Conservation (phyloP, 2,888 invertebrate genomes). For the Autographa pulchrina region DNA sequence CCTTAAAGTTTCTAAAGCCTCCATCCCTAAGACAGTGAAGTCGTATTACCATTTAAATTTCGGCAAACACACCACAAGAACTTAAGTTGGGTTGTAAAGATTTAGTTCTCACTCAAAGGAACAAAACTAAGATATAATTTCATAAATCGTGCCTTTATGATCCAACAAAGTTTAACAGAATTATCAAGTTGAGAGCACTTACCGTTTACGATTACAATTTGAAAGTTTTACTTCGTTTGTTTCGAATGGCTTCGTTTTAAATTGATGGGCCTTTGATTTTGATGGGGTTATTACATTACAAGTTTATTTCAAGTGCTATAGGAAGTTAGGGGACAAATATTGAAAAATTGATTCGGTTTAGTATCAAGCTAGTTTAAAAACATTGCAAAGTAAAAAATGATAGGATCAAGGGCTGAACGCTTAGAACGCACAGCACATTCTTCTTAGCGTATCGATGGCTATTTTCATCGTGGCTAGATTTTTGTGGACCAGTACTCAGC, state of each 20-base stretch:
- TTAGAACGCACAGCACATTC: too few species aligned
- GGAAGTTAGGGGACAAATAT: too few species aligned
- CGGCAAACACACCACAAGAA: slow-evolving; percentile 17
- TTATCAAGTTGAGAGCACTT: slow-evolving; percentile 41
- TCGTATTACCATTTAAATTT: background rate
- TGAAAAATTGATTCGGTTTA: background rate
- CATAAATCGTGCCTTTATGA: slow-evolving; percentile 54
- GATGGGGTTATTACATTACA: background rate
- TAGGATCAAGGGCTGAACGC: too few species aligned
- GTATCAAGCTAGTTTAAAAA: too few species aligned
- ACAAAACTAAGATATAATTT: slow-evolving; percentile 45
- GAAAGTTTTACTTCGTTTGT: slow-evolving; percentile 12
- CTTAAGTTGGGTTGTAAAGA: slow-evolving; percentile 42
- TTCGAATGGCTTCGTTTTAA: background rate
- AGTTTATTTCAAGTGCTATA: too few species aligned
- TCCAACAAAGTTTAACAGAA: slow-evolving; percentile 49
- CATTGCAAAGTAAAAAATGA: too few species aligned
- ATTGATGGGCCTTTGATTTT: background rate
- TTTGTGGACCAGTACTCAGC: too few species aligned
- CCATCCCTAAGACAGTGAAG: background rate
- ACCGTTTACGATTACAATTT: slow-evolving; percentile 19
- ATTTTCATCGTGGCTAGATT: too few species aligned
- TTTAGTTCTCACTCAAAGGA: slow-evolving; percentile 30
- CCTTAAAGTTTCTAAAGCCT: too few species aligned
- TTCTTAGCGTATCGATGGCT: too few species aligned